Percentiles rank a stretch among this genome's conserved stretches.
phyloP scores from a whole-genome alignment of 2,797 vertebrate genomes.

The Pangasius macronema region DNA sequence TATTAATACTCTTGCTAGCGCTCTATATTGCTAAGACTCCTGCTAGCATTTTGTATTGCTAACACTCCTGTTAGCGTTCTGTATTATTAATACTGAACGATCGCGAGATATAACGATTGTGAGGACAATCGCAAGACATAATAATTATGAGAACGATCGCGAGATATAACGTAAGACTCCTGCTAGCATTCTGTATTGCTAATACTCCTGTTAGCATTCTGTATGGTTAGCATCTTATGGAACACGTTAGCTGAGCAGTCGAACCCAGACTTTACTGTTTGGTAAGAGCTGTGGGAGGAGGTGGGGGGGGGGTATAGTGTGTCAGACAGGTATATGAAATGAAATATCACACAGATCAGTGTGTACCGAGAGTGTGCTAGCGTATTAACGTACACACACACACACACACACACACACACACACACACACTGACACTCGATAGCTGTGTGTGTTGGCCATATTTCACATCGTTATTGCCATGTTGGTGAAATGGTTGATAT shows the following conservation, averaged over 20 bases:
- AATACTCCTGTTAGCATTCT: not conserved
- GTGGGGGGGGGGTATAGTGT: not conserved
- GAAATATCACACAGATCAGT: not conserved
- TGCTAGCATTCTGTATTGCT: not conserved
- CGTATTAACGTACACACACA: conserved; percentile 1
- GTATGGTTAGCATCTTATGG: not conserved
- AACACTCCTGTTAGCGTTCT: not conserved
- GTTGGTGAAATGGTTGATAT: conserved; percentile 51
- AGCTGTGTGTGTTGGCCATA: conserved; percentile 13
- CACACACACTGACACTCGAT: conserved; percentile 12
- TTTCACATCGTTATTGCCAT: conserved; percentile 7
- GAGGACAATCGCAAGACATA: too few species aligned
- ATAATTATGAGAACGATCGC: too few species aligned
- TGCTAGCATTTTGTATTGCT: not conserved
- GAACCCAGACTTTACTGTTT: not conserved
- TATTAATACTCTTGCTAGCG: not conserved
- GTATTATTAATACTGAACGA: too few species aligned
- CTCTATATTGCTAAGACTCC: not conserved
- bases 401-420: not conserved
- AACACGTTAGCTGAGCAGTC: not conserved
- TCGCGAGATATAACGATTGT: too few species aligned
- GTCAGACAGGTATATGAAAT: conserved; percentile 8
- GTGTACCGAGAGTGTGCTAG: not conserved
- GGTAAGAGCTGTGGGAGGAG: not conserved
- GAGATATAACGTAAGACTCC: too few species aligned